A percentile compares a stretch with the other conserved stretches of the same genome.
phyloP scores from a whole-genome alignment of 2,113 vertebrate genomes.

The Gymnarchus niloticus region DNA sequence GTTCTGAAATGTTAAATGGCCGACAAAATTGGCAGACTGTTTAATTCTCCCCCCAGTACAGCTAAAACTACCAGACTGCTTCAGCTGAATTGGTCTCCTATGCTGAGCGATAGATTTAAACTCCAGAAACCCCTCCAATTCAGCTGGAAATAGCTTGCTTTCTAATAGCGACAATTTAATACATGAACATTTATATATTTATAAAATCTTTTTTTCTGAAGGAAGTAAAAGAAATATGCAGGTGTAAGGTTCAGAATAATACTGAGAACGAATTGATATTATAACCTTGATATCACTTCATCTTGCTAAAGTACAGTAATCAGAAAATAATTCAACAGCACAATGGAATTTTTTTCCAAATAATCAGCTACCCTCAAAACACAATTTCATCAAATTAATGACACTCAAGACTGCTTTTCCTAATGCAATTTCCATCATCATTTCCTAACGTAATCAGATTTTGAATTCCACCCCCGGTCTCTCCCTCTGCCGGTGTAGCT shows the following conservation, averaged over 20 bases:
- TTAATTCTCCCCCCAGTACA: neutral
- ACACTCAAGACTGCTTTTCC: neutral
- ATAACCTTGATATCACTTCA: neutral
- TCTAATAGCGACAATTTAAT: neutral
- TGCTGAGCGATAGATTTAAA: neutral
- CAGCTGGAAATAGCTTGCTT: neutral
- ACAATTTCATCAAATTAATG: neutral
- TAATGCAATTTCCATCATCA: neutral
- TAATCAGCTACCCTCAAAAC: no score
- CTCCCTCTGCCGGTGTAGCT: neutral
- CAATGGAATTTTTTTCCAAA: neutral
- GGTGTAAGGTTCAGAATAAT: neutral
- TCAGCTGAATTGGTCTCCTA: no score
- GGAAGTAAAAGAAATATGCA: neutral
- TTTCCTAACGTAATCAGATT: neutral
- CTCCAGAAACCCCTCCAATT: neutral
- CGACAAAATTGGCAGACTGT: neutral
- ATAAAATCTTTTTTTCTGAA: neutral
- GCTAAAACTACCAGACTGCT: no score
- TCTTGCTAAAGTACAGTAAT: neutral
- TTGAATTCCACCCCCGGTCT: conserved; percentile 11
- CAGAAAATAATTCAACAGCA: neutral
- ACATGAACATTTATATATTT: neutral
- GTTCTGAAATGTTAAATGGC: neutral
- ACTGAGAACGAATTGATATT: neutral